Evolutionary conservation across 2,113 vertebrate species (phyloP), one percentile per base, ranked within the genome.

Genomic region (Casuarius casuarius): DNA sequence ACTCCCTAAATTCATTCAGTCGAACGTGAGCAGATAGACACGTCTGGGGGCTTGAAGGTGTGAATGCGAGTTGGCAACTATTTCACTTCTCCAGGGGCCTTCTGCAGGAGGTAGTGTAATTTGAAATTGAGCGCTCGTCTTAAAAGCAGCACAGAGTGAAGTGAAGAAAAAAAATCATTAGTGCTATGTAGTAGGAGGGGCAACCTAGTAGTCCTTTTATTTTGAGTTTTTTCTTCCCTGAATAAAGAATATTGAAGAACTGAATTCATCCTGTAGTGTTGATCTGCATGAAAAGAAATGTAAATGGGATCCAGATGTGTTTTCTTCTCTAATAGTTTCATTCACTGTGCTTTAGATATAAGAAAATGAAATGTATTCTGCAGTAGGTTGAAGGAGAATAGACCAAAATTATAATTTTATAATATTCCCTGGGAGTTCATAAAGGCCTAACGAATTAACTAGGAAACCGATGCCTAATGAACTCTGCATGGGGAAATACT

Each of bases 391-490:
- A 85, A 93, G 95, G 76, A 97, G 94, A 97, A 97, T 92, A 94
- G 93, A 95, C 82, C 63, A 95, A 95, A 96, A 96, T 96, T 88
- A 93, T 95, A 94, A 97, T 97, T 95, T 96, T 95, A 93, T 95
- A 93, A 78, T 97, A 97, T 96, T 97, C 95, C 95, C 87, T 94
- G 65, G 93, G 94, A 96, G 96, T 96, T 97, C 93, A 90, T 68
- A 95, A 94, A 96, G 92, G 75, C 92, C 94, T 97, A 96, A 97
- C 40, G 5, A 97, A 97, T 97, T 97, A 97, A 97, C 95, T 97
- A 84, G 95, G 89, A 97, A 97, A 95, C 76, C 88, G 78, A 91
- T 94, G 90, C 87, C 95, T 97, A 97, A 97, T 97, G 94, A 97
- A 97, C 96, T 97, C 97, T 97, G 95, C 92, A 93, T 84, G 87